A percentile compares a stretch with the other conserved stretches of the same genome.
Evolutionary conservation across 2,888 invertebrate species (phyloP).

Genomic region (Eugnorisma glareosa): DNA sequence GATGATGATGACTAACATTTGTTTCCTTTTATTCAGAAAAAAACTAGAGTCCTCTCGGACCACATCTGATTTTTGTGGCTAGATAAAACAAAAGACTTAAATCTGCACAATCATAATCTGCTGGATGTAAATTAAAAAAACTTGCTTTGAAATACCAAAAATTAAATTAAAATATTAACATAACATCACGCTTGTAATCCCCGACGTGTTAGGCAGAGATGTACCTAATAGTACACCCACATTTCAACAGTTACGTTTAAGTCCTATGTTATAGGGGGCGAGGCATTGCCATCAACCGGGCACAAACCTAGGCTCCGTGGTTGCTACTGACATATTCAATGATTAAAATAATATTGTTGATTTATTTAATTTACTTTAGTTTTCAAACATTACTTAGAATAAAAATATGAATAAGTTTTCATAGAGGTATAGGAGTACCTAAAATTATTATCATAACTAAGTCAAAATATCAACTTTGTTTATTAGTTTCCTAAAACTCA

Average conservation of each 20-base stretch:
- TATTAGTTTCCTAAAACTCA: conserved; percentile 12
- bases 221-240: too few species aligned
- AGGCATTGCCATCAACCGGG: too few species aligned
- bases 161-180: background rate
- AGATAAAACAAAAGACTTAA: background rate
- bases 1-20: too few species aligned
- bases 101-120: too few species aligned
- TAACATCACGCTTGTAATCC: too few species aligned
- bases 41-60: background rate
- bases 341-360: background rate
- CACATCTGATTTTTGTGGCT: background rate
- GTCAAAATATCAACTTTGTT: background rate
- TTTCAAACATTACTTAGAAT: background rate
- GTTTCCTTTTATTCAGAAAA: background rate
- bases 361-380: background rate
- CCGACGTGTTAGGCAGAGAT: too few species aligned
- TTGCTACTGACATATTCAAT: too few species aligned
- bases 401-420: background rate
- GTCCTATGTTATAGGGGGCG: too few species aligned
- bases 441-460: background rate
- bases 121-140: background rate
- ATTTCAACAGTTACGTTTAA: too few species aligned
- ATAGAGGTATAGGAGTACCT: background rate
- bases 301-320: too few species aligned
- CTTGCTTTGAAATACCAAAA: background rate